Evolutionary conservation across 1,140 invertebrate genomes (phyloP).

Genomic region (Drosophila lini): DNA sequence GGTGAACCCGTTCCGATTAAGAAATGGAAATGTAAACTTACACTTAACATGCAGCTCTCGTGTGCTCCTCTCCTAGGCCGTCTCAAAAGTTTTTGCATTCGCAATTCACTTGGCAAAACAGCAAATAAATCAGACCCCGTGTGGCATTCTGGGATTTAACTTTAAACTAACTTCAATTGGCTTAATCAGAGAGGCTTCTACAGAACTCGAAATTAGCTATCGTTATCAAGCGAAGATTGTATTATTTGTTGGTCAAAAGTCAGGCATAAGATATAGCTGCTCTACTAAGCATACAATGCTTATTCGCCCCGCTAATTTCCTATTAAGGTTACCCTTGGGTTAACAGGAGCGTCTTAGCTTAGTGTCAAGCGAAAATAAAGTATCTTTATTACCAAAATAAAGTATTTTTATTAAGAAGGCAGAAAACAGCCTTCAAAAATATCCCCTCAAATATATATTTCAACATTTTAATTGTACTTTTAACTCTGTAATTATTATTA

Average conservation of each 20-base stretch:
- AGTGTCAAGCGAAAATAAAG: background rate
- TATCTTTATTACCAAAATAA: background rate
- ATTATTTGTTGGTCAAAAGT: background rate
- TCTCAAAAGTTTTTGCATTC: conserved; percentile 60
- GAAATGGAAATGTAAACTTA: conserved; percentile 23
- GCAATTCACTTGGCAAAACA: conserved; percentile 45
- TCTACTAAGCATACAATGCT: conserved; percentile 49
- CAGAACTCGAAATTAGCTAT: background rate
- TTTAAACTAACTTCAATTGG: conserved; percentile 8
- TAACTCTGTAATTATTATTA: background rate
- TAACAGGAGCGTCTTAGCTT: too few species aligned
- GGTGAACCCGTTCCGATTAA: conserved; percentile 4
- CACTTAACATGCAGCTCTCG: conserved; percentile 54
- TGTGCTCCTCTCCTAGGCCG: conserved; percentile 29
- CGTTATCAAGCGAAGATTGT: background rate
- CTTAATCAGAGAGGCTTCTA: background rate
- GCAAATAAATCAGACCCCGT: conserved; percentile 54
- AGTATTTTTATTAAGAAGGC: background rate
- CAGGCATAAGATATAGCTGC: background rate
- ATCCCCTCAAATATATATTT: background rate
- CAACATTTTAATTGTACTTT: background rate
- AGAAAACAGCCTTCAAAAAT: background rate
- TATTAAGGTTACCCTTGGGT: background rate
- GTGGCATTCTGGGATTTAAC: conserved; percentile 6
- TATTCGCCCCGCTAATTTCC: conserved; percentile 13